Percentiles rank a stretch among this genome's conserved stretches.
phyloP scores from a whole-genome alignment of 2,888 invertebrate genomes.

The Halictus ligatus region DNA sequence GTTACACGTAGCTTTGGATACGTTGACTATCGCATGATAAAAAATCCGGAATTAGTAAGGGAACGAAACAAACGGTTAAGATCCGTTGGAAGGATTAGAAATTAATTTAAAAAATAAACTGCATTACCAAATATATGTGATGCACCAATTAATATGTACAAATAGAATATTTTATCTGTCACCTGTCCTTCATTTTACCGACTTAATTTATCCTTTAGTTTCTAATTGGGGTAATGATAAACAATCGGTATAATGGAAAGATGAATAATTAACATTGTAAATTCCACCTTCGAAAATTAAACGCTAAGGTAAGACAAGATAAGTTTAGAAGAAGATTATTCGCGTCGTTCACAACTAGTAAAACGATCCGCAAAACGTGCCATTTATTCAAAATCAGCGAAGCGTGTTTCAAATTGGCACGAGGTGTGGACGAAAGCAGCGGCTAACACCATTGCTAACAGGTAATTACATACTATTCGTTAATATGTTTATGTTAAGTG shows the following conservation, averaged over 20 bases:
- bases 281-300: background rate
- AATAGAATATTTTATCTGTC: background rate
- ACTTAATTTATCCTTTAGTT: background rate
- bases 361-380: background rate
- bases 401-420: background rate
- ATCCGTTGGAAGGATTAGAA: too few relatives aligned
- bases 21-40: background rate
- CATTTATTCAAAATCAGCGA: too few relatives aligned
- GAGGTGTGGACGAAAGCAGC: background rate
- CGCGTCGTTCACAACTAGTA: background rate
- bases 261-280: background rate
- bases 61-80: too few relatives aligned
- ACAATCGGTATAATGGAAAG: background rate
- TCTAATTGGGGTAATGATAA: background rate
- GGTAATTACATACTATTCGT: background rate
- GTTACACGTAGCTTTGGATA: background rate
- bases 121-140: background rate
- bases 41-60: background rate
- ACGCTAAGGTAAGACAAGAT: background rate
- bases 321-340: background rate
- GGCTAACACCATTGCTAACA: background rate
- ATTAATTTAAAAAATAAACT: background rate
- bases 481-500: background rate
- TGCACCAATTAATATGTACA: too few relatives aligned
- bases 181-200: background rate